Conservation (phyloP, 2,113 vertebrate species). For the Ictalurus punctatus region DNA sequence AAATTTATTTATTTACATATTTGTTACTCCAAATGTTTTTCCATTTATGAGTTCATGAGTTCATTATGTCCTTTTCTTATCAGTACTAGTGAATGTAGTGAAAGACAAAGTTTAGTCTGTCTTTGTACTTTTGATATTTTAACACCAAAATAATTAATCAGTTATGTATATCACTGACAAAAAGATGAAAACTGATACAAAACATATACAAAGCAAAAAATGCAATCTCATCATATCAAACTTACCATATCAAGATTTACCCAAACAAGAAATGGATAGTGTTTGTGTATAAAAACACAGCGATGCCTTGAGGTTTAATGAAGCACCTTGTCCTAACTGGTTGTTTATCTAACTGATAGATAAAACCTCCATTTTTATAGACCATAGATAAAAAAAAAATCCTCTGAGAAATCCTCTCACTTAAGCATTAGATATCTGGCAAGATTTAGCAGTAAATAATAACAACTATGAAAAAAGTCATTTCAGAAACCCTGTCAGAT, state of each 20-base stretch:
- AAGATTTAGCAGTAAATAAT: background rate
- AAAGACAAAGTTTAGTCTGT: background rate
- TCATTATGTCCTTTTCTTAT: background rate
- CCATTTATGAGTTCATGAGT: background rate
- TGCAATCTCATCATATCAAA: background rate
- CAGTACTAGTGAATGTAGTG: background rate
- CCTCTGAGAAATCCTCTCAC: background rate
- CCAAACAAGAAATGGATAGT: background rate
- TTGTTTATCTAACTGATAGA: background rate
- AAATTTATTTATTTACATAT: background rate
- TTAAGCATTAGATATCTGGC: background rate
- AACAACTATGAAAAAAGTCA: background rate
- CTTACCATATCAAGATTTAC: background rate
- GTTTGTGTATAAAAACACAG: background rate
- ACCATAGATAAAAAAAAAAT: background rate
- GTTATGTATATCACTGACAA: background rate
- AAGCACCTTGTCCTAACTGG: background rate
- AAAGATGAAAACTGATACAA: background rate
- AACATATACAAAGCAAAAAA: background rate
- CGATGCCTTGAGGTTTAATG: background rate
- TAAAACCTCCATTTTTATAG: too few relatives aligned
- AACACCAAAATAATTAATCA: background rate
- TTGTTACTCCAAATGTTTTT: background rate
- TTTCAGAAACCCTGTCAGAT: background rate
- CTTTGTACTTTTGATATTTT: background rate